Conservation (phyloP, 2,797 vertebrate genomes). For the Huso huso region DNA sequence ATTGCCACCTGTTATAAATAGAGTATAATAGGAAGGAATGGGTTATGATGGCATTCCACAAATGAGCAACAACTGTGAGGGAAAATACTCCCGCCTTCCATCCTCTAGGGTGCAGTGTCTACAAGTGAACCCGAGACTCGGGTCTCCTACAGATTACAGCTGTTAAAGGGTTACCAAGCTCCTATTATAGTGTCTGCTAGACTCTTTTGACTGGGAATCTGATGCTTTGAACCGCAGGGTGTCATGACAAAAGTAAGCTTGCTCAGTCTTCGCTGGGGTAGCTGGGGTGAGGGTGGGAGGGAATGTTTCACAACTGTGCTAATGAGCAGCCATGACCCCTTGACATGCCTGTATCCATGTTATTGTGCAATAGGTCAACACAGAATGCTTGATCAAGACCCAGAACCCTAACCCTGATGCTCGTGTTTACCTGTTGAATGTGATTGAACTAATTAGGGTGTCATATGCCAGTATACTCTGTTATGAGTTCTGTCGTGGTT, state of each 20-base stretch:
- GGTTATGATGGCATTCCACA: not conserved
- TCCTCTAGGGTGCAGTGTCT: conserved; percentile 44
- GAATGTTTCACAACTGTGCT: conserved; percentile 19
- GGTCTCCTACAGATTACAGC: not conserved
- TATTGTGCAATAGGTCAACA: conserved; percentile 38
- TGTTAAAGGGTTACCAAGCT: not conserved
- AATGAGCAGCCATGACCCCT: conserved; percentile 29
- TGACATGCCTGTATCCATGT: conserved; percentile 27
- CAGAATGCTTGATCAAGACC: conserved; percentile 29
- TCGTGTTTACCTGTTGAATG: conserved; percentile 33
- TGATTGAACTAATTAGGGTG: conserved; percentile 41
- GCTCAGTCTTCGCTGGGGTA: not conserved
- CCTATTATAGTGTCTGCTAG: not conserved
- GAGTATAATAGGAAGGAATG: too few relatives aligned
- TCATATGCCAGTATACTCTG: conserved; percentile 26
- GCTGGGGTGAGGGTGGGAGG: conserved; percentile 1
- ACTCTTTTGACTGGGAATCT: not conserved
- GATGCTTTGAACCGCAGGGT: conserved; percentile 10
- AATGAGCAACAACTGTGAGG: not conserved
- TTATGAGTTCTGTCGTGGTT: too few relatives aligned
- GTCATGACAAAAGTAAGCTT: conserved; percentile 8
- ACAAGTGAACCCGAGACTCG: conserved; percentile 24
- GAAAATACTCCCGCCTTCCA: not conserved
- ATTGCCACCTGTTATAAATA: too few relatives aligned
- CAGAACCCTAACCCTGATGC: conserved; percentile 31